phyloP scores from a whole-genome alignment of 2,888 invertebrate genomes.

The Panorpa germanica region DNA sequence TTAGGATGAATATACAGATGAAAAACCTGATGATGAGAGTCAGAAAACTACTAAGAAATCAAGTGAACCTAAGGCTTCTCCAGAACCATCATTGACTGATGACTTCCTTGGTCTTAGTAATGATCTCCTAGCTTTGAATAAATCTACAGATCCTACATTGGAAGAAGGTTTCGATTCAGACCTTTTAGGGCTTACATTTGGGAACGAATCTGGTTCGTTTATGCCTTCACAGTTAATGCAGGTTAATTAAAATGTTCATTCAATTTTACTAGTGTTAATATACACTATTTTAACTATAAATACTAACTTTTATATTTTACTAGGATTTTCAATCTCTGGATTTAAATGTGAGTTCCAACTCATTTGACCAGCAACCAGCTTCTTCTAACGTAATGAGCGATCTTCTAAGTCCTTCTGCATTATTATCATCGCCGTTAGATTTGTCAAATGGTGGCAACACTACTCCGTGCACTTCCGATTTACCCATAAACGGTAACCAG shows the following conservation, averaged over 20 bases:
- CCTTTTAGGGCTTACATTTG: constrained; percentile 24
- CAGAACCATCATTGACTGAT: no score
- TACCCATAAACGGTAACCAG: constrained; percentile 3
- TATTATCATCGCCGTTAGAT: no score
- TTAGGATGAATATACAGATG: constrained; percentile 41
- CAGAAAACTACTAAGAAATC: no score
- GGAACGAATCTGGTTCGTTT: constrained; percentile 25
- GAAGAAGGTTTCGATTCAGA: constrained; percentile 20
- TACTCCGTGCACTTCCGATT: not conserved
- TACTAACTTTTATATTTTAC: constrained; percentile 4
- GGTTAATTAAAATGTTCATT: constrained; percentile 16
- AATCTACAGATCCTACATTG: no score
- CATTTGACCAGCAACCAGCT: no score
- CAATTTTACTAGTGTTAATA: not conserved
- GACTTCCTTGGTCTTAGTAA: no score
- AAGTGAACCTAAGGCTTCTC: no score
- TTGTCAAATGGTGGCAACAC: constrained; percentile 12
- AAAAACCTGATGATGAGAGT: constrained; percentile 18
- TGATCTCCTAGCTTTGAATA: no score
- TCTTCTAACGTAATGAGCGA: no score
- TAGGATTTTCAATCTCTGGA: constrained; percentile 8
- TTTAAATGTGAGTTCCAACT: no score
- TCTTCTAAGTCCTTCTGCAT: no score
- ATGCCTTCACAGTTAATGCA: constrained; percentile 32
- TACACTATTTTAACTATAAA: constrained; percentile 2